A percentile compares a stretch with the other conserved stretches of the same genome.
Conservation (phyloP, 2,113 vertebrate species). For the Macrotis lagotis region DNA sequence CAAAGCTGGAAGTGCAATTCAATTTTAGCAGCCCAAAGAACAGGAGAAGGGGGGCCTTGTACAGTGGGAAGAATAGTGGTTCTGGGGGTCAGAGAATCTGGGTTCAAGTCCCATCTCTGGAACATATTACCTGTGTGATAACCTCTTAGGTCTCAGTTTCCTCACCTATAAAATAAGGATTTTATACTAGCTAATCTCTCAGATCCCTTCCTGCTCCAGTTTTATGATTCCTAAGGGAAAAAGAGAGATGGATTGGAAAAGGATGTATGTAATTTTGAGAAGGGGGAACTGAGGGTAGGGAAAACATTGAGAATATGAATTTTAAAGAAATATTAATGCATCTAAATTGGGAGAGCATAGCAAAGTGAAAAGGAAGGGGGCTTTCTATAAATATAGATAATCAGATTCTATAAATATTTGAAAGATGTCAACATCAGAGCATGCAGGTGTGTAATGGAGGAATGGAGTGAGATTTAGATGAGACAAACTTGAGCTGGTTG, state of each 20-base stretch:
- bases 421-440: not conserved
- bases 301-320: not conserved
- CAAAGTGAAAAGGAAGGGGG: not conserved
- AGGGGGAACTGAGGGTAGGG: not conserved
- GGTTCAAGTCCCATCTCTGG: not conserved
- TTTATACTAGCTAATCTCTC: not conserved
- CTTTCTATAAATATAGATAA: not conserved
- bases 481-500: not conserved
- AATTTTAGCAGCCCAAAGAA: not conserved
- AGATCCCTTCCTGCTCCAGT: too few species aligned
- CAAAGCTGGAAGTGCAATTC: not conserved
- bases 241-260: not conserved
- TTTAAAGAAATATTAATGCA: not conserved
- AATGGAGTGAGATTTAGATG: not conserved
- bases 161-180: not conserved
- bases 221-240: not conserved
- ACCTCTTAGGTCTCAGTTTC: not conserved
- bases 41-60: not conserved
- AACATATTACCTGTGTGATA: not conserved
- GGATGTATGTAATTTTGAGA: not conserved
- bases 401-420: slow-evolving; percentile 10
- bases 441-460: not conserved
- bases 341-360: not conserved
- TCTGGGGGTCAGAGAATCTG: not conserved
- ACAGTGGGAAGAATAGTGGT: not conserved